Base-by-base conservation (phyloP, 1,140 invertebrate species). In the Lepidostoma basale region DNA sequence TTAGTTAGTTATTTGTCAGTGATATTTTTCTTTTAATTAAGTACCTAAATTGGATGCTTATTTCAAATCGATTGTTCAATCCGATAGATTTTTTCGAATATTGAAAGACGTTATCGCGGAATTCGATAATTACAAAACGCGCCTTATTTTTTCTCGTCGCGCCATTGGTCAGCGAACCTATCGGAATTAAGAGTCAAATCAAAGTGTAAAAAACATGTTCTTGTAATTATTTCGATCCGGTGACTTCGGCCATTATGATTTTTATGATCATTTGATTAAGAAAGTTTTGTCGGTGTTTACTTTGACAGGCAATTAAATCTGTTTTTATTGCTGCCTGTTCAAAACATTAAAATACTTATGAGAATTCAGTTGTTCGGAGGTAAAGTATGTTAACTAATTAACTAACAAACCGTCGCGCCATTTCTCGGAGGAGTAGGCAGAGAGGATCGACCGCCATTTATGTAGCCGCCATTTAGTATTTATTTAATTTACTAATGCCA, bases 141-240 rank as follows among this genome's bases (percentile, higher is more conserved):
- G n/a, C n/a, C n/a, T n/a, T n/a, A n/a, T n/a, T n/a, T n/a, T n/a
- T n/a, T n/a, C n/a, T n/a, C n/a, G n/a, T n/a, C n/a, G n/a, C n/a
- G n/a, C n/a, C n/a, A n/a, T n/a, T n/a, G n/a, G n/a, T n/a, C n/a
- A n/a, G n/a, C n/a, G n/a, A n/a, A n/a, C n/a, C n/a, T n/a, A n/a
- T n/a, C n/a, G n/a, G n/a, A n/a, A n/a, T n/a, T n/a, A n/a, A n/a
- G n/a, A n/a, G n/a, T n/a, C n/a, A n/a, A n/a, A n/a, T n/a, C n/a
- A n/a, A n/a, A n/a, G n/a, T n/a, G n/a, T n/a, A n/a, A 56, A 56
- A 52, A 56, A 56, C 52, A 56, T 33, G 52, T 56, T 56, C 6
- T 56, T 56, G 33, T 56, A 56, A 56, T 56, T 56, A 33, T 18
- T 56, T 56, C 10, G 14, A 56, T 33, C 6, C 22, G 30, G 36